Base-by-base conservation (phyloP, 1,140 invertebrate genomes). In the Coelopa frigida region DNA sequence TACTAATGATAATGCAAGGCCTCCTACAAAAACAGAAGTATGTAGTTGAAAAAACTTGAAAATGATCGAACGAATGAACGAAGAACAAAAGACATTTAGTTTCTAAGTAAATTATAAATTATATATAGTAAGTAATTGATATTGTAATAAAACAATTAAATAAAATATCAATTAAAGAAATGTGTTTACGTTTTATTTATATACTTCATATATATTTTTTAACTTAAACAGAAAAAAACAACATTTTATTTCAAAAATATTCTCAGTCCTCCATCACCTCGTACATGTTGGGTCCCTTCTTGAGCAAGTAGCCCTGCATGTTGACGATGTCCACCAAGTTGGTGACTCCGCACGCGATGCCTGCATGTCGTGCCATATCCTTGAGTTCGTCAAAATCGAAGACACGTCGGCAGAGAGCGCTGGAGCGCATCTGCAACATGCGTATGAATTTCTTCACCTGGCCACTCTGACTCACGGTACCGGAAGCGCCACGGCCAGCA, bases 221-320 rank as follows among this genome's bases (percentile, higher is more conserved):
- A 35, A 35, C 20, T 18, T 35, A 35, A 18, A 18, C 20, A 35
- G 17, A 18, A 35, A 6, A 18, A 18, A 35, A 20, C 20, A 18
- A 35, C 20, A 20, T 5, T 20, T 35, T 18, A 10, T 35, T 35
- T 35, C 3, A 33, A 18, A 18, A 35, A 3, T 20, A 29, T 48
- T 23, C 6, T 48, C 32, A 65, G 49, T 65, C 57, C n/a, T 46
- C 53, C 35, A 62, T 57, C 47, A 78, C 61, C 70, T 77, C 74
- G 48, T 92, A 96, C 12, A 81, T 73, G 66, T 85, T 81, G n/a
- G 76, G 74, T 10, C 80, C 83, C 72, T 89, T 90, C 59, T 92
- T 84, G 48, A 95, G 73, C 40, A 96, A 73, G 73, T 84, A 84
- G 22, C 89, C 89, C 70, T 90, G 83, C 54, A 84, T 78, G 60